Percentiles rank a stretch among this genome's conserved stretches.
Conservation (phyloP, 2,797 vertebrate genomes). For the Loris lydekkerianus region DNA sequence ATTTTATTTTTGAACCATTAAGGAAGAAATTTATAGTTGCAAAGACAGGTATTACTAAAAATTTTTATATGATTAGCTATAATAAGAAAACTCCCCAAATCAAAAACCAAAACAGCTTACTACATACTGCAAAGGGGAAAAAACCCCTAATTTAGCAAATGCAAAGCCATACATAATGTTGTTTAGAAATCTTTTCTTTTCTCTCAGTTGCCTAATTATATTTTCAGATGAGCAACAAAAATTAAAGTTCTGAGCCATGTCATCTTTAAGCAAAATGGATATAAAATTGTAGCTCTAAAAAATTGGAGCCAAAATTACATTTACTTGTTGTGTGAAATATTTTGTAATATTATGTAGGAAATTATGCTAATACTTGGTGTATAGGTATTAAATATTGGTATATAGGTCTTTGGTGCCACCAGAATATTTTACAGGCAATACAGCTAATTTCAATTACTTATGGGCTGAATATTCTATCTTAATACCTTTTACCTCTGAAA, state of each 20-base stretch:
- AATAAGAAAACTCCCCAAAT: not conserved
- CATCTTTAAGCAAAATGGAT: constrained; percentile 64
- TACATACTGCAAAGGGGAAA: not conserved
- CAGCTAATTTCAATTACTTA: not conserved
- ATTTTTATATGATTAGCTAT: not conserved
- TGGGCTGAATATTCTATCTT: not conserved
- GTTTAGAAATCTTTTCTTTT: not conserved
- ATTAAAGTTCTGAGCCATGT: constrained; percentile 51
- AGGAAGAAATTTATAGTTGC: not conserved
- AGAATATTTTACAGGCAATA: not conserved
- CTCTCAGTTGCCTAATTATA: not conserved
- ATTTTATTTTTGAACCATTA: not conserved
- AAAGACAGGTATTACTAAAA: not conserved
- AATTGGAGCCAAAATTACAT: not conserved
- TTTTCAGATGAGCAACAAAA: not conserved
- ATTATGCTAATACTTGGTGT: not conserved
- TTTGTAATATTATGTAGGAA: not conserved
- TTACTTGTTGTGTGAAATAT: not conserved
- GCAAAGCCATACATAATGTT: not conserved
- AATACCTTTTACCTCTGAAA: not conserved
- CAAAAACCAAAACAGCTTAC: not conserved
- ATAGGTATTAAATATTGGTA: not conserved
- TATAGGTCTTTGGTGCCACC: not conserved
- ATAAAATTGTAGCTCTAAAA: constrained; percentile 18
- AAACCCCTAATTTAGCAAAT: not conserved